A percentile compares a stretch with the other conserved stretches of the same genome.
phyloP scores from a whole-genome alignment of 2,888 invertebrate species.

The Rhagophthalmus giganteus region DNA sequence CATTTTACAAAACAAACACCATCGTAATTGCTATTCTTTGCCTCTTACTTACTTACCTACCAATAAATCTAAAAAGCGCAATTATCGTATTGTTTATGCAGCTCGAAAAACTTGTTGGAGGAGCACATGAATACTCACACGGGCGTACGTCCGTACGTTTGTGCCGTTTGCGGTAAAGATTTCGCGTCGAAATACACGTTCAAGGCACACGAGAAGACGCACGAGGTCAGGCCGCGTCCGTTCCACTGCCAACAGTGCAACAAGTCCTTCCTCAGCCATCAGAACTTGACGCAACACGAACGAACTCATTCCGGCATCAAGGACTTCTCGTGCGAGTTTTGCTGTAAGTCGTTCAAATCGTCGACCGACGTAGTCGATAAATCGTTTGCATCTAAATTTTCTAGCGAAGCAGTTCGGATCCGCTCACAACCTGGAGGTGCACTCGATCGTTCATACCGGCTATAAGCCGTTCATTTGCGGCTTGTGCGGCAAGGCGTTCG shows the following conservation, averaged over 20 bases:
- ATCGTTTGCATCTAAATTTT: too few species aligned
- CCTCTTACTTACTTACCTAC: too few species aligned
- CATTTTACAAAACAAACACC: too few species aligned
- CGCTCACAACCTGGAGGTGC: slow-evolving; percentile 74
- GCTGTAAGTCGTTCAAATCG: slow-evolving; percentile 67
- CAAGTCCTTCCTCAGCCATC: slow-evolving; percentile 76
- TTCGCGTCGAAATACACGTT: slow-evolving; percentile 80
- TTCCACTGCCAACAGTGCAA: slow-evolving; percentile 68
- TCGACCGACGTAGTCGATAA: too few species aligned
- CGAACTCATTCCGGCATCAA: slow-evolving; percentile 73
- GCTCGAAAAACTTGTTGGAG: slow-evolving; percentile 68
- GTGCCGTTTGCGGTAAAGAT: slow-evolving; percentile 68
- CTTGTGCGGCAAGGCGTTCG: slow-evolving; percentile 74
- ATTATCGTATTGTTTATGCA: too few species aligned
- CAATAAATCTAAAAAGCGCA: too few species aligned
- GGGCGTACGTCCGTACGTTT: slow-evolving; percentile 68
- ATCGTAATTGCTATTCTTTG: too few species aligned
- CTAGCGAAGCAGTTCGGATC: slow-evolving; percentile 75
- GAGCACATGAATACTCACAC: slow-evolving; percentile 75
- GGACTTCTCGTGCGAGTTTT: slow-evolving; percentile 69
- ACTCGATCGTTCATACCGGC: slow-evolving; percentile 78
- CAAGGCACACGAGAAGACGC: slow-evolving; percentile 76
- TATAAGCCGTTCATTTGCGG: slow-evolving; percentile 71
- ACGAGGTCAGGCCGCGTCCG: slow-evolving; percentile 69
- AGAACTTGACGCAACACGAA: slow-evolving; percentile 75